Evolutionary conservation across 2,797 vertebrate genomes (phyloP).

Genomic region (Danio aesculapii): DNA sequence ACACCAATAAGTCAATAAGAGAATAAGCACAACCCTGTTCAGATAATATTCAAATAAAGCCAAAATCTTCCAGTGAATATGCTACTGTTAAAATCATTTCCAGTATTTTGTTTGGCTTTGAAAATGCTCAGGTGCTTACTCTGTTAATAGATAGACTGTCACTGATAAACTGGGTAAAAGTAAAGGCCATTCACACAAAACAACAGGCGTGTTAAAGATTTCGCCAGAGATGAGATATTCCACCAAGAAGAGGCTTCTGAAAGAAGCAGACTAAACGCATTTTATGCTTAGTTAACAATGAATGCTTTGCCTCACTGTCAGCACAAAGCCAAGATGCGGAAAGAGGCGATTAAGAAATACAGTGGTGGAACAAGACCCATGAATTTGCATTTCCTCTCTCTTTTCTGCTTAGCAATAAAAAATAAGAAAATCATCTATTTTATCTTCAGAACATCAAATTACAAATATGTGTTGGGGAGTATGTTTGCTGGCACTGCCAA

Average conservation of each 20-base stretch:
- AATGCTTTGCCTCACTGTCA: constrained; percentile 57
- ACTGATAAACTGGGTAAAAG: constrained; percentile 56
- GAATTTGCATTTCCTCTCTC: constrained; percentile 9
- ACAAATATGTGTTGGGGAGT: no score
- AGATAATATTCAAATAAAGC: background rate
- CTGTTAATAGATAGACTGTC: background rate
- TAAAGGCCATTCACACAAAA: constrained; percentile 62
- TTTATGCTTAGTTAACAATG: constrained; percentile 73
- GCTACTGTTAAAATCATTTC: background rate
- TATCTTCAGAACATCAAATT: background rate
- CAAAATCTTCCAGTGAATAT: background rate
- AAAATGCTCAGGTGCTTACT: background rate
- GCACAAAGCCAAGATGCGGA: constrained; percentile 54
- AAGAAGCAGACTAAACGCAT: constrained; percentile 70
- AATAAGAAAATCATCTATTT: background rate
- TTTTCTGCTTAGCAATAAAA: background rate
- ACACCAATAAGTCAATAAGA: no score
- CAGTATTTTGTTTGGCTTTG: constrained; percentile 1
- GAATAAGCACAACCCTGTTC: no score
- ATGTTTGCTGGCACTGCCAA: background rate
- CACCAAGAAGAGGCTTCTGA: constrained; percentile 56
- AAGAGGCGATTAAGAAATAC: constrained; percentile 28
- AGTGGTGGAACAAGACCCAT: background rate
- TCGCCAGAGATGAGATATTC: constrained; percentile 69
- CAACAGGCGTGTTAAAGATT: constrained; percentile 62